Base-by-base conservation (phyloP, 2,797 vertebrate species). In the Myripristis murdjan region DNA sequence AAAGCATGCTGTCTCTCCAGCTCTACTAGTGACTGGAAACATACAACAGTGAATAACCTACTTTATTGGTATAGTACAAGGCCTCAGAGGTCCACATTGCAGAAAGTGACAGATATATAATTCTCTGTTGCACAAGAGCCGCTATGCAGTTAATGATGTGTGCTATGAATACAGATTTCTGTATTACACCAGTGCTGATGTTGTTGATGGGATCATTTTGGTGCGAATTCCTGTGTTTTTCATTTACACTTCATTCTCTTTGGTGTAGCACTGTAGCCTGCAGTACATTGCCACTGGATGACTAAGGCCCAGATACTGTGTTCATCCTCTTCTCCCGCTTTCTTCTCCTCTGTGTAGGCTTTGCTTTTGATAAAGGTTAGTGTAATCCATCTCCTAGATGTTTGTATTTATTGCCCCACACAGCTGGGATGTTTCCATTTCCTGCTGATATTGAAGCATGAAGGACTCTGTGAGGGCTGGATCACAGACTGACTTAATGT, bases 351-450 rank as follows among this genome's bases (percentile, higher is more conserved):
- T 54, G 33, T 54, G 20, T 79, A 70, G 75, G 64, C 60, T 79
- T 81, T 77, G 49, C 44, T 83, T 87, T 89, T 86, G 85, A 77
- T 84, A 91, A 90, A 91, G 89, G 82, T 91, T 91, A 73, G 81
- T 75, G 65, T 70, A 87, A 91, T 92, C 72, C 77, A 69, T 92
- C 85, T 83, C 33, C 31, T 26, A 49, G 81, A 87, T 91, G 77
- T 92, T 89, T 89, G 73, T 89, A 83, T 90, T 86, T 91, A 88
- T 88, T 89, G 84, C 74, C 75, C 58, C 63, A 55, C 80, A 77
- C 70, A 84, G 64, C 79, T 75, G 35, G 72, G 77, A 87, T 86
- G 61, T 84, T 90, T 89, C 73, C 72, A 81, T 91, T 90, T 85
- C 77, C 82, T 70, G 61, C 77, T 76, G 60, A 83, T 83, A 57